A percentile compares a stretch with the other conserved stretches of the same genome.
These are phyloP conservation scores for Tinea trinotella DNA, from an alignment of 2,888 invertebrate genomes.

Conservation along the genomic window DNA sequence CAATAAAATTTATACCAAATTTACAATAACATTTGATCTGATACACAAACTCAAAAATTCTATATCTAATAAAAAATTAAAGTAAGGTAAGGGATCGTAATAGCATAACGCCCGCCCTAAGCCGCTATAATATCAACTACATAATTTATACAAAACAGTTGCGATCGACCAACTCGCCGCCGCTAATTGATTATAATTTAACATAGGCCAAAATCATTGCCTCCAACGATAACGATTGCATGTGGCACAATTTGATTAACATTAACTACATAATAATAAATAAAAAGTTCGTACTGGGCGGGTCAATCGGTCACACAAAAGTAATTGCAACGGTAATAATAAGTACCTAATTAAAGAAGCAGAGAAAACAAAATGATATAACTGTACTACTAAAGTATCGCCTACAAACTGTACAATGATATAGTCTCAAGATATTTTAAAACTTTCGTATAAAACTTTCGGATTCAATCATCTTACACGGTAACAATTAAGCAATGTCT, in stretches of 20 bases:
- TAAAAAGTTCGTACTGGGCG: background rate
- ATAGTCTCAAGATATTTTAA: constrained; percentile 62
- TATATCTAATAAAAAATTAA: constrained; percentile 52
- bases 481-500: constrained; percentile 65
- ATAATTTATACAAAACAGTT: constrained; percentile 41
- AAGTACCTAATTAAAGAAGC: constrained; percentile 60
- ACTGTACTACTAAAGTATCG: constrained; percentile 57
- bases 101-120: constrained; percentile 62
- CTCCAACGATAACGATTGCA: background rate
- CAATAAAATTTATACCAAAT: background rate
- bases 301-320: background rate
- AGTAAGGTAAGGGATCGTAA: constrained; percentile 49
- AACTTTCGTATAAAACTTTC: constrained; percentile 57
- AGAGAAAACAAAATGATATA: constrained; percentile 49
- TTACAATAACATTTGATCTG: constrained; percentile 66
- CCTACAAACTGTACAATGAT: constrained; percentile 69
- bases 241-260: background rate
- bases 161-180: background rate
- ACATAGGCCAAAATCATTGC: background rate
- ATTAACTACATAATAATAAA: constrained; percentile 7
- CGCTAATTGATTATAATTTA: background rate
- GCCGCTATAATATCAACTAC: constrained; percentile 65
- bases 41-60: constrained; percentile 63
- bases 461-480: constrained; percentile 51
- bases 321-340: constrained; percentile 32